Conservation (phyloP, 2,888 invertebrate species). For the Lapara coniferarum region DNA sequence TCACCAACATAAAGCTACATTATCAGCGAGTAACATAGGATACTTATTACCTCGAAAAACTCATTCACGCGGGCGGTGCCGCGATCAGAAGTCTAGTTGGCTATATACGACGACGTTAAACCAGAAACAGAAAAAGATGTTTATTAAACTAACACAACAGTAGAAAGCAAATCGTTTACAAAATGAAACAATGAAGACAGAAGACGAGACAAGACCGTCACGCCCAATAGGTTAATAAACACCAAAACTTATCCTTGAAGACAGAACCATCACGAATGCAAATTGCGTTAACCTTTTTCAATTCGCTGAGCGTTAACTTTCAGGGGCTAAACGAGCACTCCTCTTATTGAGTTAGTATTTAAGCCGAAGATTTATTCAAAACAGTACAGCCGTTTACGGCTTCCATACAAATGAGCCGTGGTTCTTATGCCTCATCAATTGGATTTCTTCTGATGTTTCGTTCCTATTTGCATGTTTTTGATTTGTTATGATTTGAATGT, state of each 20-base stretch:
- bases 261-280: constrained; percentile 58
- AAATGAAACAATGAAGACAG: not conserved
- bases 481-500: not conserved
- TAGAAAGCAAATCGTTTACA: too few relatives aligned
- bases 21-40: too few relatives aligned
- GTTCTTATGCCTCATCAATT: constrained; percentile 38
- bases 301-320: constrained; percentile 66
- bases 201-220: constrained; percentile 1
- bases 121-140: too few relatives aligned
- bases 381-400: constrained; percentile 64
- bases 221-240: constrained; percentile 49
- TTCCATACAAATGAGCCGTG: constrained; percentile 65
- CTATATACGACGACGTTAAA: too few relatives aligned
- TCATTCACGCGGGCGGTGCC: too few relatives aligned
- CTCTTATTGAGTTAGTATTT: constrained; percentile 74
- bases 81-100: too few relatives aligned
- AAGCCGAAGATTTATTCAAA: constrained; percentile 74
- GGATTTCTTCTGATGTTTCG: constrained; percentile 31
- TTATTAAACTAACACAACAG: too few relatives aligned
- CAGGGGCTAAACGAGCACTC: constrained; percentile 59
- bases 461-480: constrained; percentile 25
- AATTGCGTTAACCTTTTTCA: constrained; percentile 73
- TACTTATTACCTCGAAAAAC: too few relatives aligned
- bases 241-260: constrained; percentile 36
- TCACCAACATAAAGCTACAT: too few relatives aligned